Percentiles rank a stretch among this genome's conserved stretches.
phyloP scores from a whole-genome alignment of 2,888 invertebrate species.

The Horisme vitalbata region DNA sequence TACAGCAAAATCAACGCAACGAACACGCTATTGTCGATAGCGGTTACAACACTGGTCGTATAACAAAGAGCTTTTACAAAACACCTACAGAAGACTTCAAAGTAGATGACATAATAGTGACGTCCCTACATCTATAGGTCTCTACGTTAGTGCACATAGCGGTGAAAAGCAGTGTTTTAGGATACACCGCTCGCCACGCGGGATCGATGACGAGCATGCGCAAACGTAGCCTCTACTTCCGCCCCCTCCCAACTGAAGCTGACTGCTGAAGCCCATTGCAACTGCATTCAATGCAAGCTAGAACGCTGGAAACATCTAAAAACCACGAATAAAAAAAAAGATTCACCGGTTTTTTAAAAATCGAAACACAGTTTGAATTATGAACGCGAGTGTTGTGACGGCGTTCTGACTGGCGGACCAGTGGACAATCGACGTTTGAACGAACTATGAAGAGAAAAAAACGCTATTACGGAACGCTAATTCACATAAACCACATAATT shows the following conservation, averaged over 20 bases:
- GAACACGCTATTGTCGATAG: constrained; percentile 13
- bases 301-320: constrained; percentile 56
- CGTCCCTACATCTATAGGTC: constrained; percentile 44
- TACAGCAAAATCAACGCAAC: constrained; percentile 9
- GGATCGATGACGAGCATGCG: constrained; percentile 80
- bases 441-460: constrained; percentile 80
- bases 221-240: constrained; percentile 52
- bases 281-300: constrained; percentile 79
- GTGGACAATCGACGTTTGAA: constrained; percentile 22
- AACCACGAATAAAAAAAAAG: constrained; percentile 28
- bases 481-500: constrained; percentile 45
- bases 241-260: constrained; percentile 50
- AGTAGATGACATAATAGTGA: constrained; percentile 77
- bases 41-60: constrained; percentile 31
- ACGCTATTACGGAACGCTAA: constrained; percentile 51
- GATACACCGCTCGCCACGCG: constrained; percentile 65
- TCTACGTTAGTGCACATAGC: constrained; percentile 37
- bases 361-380: no score
- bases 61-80: constrained; percentile 34
- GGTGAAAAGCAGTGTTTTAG: constrained; percentile 60
- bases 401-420: constrained; percentile 24
- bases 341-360: constrained; percentile 21
- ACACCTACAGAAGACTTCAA: constrained; percentile 59
- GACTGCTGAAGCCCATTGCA: constrained; percentile 58
- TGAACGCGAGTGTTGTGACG: constrained; percentile 26